These are phyloP conservation scores for Acronicta psi DNA, from an alignment of 2,888 invertebrate species.

Conservation along the genomic window DNA sequence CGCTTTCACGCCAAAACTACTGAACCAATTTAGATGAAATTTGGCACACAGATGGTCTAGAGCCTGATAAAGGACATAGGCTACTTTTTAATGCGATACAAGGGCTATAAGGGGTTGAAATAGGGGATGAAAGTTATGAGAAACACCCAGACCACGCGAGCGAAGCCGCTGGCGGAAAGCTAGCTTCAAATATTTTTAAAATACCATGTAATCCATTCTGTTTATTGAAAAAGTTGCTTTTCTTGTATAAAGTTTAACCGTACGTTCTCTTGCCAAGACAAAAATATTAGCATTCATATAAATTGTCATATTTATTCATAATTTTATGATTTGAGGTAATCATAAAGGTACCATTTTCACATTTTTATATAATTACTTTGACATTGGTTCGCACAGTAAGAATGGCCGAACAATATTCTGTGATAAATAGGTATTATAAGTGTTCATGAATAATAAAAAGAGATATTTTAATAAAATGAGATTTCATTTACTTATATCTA, in stretches of 20 bases:
- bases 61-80: too few species aligned
- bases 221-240: constrained; percentile 20
- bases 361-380: constrained; percentile 16
- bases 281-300: constrained; percentile 5
- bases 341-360: constrained; percentile 31
- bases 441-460: constrained; percentile 51
- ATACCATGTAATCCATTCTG: constrained; percentile 22
- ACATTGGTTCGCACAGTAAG: constrained; percentile 31
- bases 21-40: too few species aligned
- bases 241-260: constrained; percentile 1
- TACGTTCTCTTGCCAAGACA: constrained; percentile 6
- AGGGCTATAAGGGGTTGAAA: too few species aligned
- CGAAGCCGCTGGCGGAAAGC: too few species aligned
- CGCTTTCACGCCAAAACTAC: too few species aligned
- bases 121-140: too few species aligned
- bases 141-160: too few species aligned
- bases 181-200: constrained; percentile 7
- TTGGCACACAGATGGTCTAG: too few species aligned
- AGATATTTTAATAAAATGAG: constrained; percentile 46
- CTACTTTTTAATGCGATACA: too few species aligned
- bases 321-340: constrained; percentile 9
- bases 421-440: constrained; percentile 63
- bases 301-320: constrained; percentile 19
- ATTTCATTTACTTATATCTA: constrained; percentile 21
- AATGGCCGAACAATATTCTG: constrained; percentile 59